A percentile compares a stretch with the other conserved stretches of the same genome.
phyloP scores from a whole-genome alignment of 2,888 invertebrate species.

The Papilio elwesi region DNA sequence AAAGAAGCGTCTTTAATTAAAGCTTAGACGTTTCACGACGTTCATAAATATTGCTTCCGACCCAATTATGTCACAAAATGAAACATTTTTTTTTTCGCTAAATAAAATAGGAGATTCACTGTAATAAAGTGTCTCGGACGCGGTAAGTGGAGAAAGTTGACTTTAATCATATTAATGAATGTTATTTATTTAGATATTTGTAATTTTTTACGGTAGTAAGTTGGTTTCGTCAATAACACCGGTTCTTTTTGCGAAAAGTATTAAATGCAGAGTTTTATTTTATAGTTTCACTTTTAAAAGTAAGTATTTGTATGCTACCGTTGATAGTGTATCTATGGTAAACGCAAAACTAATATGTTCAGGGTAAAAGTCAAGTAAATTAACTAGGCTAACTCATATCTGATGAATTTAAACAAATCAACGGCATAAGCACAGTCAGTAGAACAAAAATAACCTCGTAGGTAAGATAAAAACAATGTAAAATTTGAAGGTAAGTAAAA shows the following conservation, averaged over 20 bases:
- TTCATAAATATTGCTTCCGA: slow-evolving; percentile 63
- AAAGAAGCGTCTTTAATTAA: slow-evolving; percentile 52
- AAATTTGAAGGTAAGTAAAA: not conserved
- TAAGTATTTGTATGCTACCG: not conserved
- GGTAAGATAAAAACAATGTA: not conserved
- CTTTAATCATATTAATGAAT: slow-evolving; percentile 40
- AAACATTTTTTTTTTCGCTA: slow-evolving; percentile 37
- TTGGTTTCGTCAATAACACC: not conserved
- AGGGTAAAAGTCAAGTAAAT: not conserved
- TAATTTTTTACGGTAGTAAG: slow-evolving; percentile 13
- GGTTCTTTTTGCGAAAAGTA: not conserved
- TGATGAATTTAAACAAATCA: not conserved
- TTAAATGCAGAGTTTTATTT: not conserved
- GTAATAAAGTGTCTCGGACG: slow-evolving; percentile 32
- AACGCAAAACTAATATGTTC: not conserved
- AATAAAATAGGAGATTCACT: slow-evolving; percentile 35
- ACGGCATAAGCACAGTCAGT: not conserved
- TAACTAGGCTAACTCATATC: not conserved
- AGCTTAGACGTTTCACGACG: slow-evolving; percentile 63
- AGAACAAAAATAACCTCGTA: not conserved
- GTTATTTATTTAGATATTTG: slow-evolving; percentile 34
- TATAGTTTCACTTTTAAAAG: not conserved
- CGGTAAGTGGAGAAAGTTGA: slow-evolving; percentile 20
- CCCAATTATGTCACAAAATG: slow-evolving; percentile 61
- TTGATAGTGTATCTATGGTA: not conserved